These are phyloP conservation scores for Fragum sueziense DNA, from an alignment of 2,888 invertebrate species.

Conservation along the genomic window DNA sequence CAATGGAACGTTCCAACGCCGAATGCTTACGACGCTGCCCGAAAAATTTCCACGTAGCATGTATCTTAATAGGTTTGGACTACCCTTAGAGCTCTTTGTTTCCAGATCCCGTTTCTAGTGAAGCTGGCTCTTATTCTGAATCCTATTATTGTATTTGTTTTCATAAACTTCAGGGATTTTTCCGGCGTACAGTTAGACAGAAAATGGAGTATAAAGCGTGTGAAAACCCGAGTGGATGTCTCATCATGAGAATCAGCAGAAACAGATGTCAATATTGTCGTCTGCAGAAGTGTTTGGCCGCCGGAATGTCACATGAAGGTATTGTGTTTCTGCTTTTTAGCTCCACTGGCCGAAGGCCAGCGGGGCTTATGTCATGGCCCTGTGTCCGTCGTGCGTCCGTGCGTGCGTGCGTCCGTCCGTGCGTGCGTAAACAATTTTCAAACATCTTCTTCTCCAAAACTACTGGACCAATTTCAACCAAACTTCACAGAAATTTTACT, in stretches of 20 bases:
- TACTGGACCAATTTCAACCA: too few relatives aligned
- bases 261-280: slow-evolving; percentile 79
- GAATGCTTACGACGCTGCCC: too few relatives aligned
- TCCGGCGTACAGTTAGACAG: slow-evolving; percentile 76
- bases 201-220: slow-evolving; percentile 78
- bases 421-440: too few relatives aligned
- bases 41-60: too few relatives aligned
- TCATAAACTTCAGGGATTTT: slow-evolving; percentile 71
- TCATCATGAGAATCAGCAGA: slow-evolving; percentile 78
- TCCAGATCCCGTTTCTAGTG: neutral
- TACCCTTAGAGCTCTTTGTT: neutral
- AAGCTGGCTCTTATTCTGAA: neutral
- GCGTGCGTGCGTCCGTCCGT: too few relatives aligned
- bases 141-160: neutral
- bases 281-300: slow-evolving; percentile 74
- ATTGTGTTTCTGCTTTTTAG: neutral
- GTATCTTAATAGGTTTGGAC: neutral
- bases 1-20: too few relatives aligned
- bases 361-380: too few relatives aligned
- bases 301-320: slow-evolving; percentile 80
- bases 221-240: slow-evolving; percentile 73
- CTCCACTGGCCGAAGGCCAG: too few relatives aligned
- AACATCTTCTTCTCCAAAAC: too few relatives aligned
- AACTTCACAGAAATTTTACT: too few relatives aligned
- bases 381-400: too few relatives aligned